Evolutionary conservation across 2,113 vertebrate species (phyloP).

Genomic region (Pelecanoides urinatrix): DNA sequence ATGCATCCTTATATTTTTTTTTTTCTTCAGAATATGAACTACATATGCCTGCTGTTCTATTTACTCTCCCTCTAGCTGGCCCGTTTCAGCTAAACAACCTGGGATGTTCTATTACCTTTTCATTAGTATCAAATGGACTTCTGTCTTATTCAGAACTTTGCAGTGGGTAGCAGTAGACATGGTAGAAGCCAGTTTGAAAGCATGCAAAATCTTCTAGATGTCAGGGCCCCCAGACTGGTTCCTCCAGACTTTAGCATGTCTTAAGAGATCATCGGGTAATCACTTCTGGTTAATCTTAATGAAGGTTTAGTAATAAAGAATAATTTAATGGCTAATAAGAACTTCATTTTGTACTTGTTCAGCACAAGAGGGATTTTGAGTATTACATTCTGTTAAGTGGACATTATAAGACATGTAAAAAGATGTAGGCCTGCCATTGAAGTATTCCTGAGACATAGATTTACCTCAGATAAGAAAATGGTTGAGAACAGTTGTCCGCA

Average conservation of each 20-base stretch:
- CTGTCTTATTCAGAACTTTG: not conserved
- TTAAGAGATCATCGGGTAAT: not conserved
- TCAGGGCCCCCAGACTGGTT: not conserved
- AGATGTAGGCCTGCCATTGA: not conserved
- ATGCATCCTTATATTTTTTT: not conserved
- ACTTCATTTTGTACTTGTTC: not conserved
- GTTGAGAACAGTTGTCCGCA: not conserved
- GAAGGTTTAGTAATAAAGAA: not conserved
- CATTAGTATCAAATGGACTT: not conserved
- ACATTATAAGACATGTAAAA: not conserved
- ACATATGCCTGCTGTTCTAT: not conserved
- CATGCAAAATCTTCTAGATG: not conserved
- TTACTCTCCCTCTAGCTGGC: not conserved
- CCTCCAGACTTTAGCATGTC: not conserved
- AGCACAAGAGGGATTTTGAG: not conserved
- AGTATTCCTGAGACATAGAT: not conserved
- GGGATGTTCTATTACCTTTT: not conserved
- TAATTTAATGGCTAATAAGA: not conserved
- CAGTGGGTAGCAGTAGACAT: not conserved
- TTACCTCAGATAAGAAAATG: not conserved
- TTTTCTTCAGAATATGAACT: not conserved
- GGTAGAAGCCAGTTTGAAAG: not conserved
- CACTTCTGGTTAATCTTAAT: not conserved
- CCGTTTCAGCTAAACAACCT: not conserved
- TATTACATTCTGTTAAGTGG: not conserved